Conservation (phyloP, 53 echinoderm and acorn worm genomes). For the Stichopus horrens region DNA sequence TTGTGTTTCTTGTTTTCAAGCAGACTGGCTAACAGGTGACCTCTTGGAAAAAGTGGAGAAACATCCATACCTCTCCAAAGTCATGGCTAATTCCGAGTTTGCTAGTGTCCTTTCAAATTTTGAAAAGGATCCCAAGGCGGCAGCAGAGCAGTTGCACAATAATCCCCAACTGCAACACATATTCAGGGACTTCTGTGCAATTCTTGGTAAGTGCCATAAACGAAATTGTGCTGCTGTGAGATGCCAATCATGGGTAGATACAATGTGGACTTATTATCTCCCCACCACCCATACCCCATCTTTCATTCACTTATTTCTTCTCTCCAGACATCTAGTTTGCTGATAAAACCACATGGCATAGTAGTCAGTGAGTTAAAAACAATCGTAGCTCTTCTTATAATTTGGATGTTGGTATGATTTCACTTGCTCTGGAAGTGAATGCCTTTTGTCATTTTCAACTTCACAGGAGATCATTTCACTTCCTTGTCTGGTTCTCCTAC, state of each 20-base stretch:
- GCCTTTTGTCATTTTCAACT: too few species aligned
- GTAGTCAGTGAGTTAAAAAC: too few species aligned
- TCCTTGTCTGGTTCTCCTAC: constrained; percentile 33
- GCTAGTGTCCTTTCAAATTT: constrained; percentile 78
- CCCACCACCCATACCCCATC: too few species aligned
- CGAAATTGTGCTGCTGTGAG: neutral
- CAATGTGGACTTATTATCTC: too few species aligned
- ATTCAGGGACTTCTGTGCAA: constrained; percentile 83
- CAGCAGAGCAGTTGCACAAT: constrained; percentile 70
- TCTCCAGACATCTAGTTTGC: too few species aligned
- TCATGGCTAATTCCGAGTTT: constrained; percentile 73
- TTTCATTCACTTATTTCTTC: too few species aligned
- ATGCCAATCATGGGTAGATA: neutral
- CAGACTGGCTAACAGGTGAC: constrained; percentile 84
- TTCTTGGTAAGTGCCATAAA: constrained; percentile 66
- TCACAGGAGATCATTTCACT: constrained; percentile 69
- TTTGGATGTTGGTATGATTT: too few species aligned
- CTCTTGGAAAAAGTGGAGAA: constrained; percentile 79
- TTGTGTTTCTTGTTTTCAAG: neutral
- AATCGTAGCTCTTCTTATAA: too few species aligned
- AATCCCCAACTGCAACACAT: constrained; percentile 81
- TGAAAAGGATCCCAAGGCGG: constrained; percentile 77
- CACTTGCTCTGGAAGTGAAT: too few species aligned
- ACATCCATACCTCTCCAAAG: constrained; percentile 67
- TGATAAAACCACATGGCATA: too few species aligned